Conservation (phyloP, 2,888 invertebrate species). For the Tachina lurida region DNA sequence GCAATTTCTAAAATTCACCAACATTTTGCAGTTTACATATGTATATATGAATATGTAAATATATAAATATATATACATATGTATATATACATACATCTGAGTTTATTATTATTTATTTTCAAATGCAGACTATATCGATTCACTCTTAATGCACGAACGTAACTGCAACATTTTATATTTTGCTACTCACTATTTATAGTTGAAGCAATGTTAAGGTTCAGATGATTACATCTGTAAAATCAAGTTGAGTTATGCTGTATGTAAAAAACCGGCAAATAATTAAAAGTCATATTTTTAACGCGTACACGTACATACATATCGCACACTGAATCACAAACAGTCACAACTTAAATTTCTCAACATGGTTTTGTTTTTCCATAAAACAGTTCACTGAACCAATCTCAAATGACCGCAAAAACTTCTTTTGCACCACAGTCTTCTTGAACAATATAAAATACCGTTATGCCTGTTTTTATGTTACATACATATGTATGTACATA, state of each 20-base stretch:
- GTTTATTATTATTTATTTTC: conserved; percentile 7
- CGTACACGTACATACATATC: neutral
- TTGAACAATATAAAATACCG: too few relatives aligned
- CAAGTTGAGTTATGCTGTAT: neutral
- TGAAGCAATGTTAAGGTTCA: conserved; percentile 50
- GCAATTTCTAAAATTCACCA: neutral
- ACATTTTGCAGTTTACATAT: conserved; percentile 25
- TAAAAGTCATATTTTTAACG: conserved; percentile 52
- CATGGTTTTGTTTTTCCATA: too few relatives aligned
- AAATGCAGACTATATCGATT: neutral
- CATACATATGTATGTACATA: too few relatives aligned
- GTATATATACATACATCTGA: neutral
- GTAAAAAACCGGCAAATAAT: neutral
- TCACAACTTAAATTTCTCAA: too few relatives aligned
- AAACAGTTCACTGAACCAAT: too few relatives aligned
- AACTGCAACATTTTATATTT: conserved; percentile 29
- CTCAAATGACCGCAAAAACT: too few relatives aligned
- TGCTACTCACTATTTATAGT: conserved; percentile 55
- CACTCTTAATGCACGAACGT: neutral
- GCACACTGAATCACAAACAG: too few relatives aligned
- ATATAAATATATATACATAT: too few relatives aligned
- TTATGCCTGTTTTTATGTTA: too few relatives aligned
- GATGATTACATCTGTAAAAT: conserved; percentile 8
- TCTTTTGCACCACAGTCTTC: too few relatives aligned
- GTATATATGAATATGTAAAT: too few relatives aligned